These are phyloP conservation scores for Caenorhabditis brenneri DNA, from an alignment of 1,140 invertebrate genomes.

Conservation along the genomic window DNA sequence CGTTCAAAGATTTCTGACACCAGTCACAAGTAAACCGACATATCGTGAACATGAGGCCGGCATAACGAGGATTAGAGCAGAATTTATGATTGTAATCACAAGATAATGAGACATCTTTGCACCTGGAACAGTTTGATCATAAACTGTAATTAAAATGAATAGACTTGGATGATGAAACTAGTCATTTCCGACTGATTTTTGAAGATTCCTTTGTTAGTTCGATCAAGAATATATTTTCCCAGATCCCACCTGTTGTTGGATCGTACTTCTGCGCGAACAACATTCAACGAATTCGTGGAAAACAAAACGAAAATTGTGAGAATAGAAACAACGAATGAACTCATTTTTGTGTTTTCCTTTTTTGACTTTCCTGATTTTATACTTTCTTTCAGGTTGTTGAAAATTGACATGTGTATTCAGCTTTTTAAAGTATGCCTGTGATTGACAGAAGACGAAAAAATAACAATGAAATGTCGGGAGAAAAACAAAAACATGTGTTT, in stretches of 20 bases:
- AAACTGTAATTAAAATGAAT: too few relatives aligned
- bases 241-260: background rate
- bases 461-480: background rate
- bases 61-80: background rate
- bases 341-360: background rate
- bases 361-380: background rate
- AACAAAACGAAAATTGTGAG: background rate
- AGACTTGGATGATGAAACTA: too few relatives aligned
- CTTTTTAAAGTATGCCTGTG: background rate
- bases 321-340: background rate
- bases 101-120: background rate
- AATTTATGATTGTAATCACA: background rate
- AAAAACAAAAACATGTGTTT: constrained; percentile 11
- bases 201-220: too few relatives aligned
- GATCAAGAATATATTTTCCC: too few relatives aligned
- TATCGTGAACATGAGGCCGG: background rate
- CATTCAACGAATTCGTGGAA: background rate
- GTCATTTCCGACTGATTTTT: too few relatives aligned
- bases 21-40: background rate
- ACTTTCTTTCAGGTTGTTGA: background rate
- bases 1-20: background rate
- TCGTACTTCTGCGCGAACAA: background rate
- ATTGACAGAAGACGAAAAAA: background rate
- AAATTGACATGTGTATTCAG: background rate
- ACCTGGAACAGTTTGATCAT: background rate